phyloP scores from a whole-genome alignment of 2,113 vertebrate genomes.

The Conger conger region DNA sequence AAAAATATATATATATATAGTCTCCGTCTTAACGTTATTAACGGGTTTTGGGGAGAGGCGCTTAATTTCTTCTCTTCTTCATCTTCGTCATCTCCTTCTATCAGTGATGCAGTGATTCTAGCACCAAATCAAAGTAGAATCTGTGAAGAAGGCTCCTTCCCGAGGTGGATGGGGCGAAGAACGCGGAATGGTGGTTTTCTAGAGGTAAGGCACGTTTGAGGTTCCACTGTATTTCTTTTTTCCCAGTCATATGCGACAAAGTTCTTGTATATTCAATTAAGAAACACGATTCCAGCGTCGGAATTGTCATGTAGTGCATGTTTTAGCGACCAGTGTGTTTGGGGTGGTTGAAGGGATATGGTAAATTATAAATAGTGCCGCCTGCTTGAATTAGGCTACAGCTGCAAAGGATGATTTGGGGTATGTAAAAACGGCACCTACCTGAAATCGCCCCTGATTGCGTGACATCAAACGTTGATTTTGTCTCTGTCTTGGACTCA shows the following conservation, averaged over 20 bases:
- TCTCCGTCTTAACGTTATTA: background rate
- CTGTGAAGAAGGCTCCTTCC: conserved; percentile 48
- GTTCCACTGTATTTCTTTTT: conserved; percentile 60
- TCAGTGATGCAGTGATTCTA: conserved; percentile 31
- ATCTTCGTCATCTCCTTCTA: background rate
- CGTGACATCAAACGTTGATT: background rate
- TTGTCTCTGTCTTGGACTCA: background rate
- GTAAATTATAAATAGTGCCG: background rate
- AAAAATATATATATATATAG: background rate
- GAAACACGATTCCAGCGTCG: background rate
- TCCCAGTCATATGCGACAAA: background rate
- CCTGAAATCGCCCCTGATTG: background rate
- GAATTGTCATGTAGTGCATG: background rate
- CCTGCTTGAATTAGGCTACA: background rate
- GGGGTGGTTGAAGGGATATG: background rate
- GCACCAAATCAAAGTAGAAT: conserved; percentile 29
- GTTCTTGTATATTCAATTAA: background rate
- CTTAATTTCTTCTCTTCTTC: background rate
- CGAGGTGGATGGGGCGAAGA: conserved; percentile 48
- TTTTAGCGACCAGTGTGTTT: background rate
- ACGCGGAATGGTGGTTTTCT: conserved; percentile 50
- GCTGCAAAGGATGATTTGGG: background rate
- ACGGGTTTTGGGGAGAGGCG: background rate
- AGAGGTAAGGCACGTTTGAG: conserved; percentile 58
- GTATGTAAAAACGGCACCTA: background rate